Conservation (phyloP, 2,797 vertebrate species). For the Peromyscus attwateri region DNA sequence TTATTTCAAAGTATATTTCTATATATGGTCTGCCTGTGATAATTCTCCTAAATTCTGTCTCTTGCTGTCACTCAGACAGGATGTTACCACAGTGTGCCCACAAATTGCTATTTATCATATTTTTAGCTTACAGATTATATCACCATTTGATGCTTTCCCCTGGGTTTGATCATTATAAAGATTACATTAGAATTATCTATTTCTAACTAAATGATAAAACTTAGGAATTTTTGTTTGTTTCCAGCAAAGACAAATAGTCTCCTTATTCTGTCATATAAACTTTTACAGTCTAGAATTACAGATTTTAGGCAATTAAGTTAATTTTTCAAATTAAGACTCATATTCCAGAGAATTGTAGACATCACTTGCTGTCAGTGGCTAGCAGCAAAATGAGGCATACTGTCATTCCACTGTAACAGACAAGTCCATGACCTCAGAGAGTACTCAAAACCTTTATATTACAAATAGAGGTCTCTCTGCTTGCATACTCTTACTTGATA, state of each 20-base stretch:
- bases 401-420: not conserved
- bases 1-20: not conserved
- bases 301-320: not conserved
- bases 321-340: not conserved
- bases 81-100: not conserved
- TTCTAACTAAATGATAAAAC: conserved; percentile 43
- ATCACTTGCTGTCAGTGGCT: not conserved
- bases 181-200: not conserved
- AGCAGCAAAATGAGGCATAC: not conserved
- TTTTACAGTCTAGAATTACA: conserved; percentile 19
- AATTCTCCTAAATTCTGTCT: not conserved
- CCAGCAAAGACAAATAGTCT: not conserved
- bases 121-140: not conserved
- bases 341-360: not conserved
- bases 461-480: no score
- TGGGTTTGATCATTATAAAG: conserved; percentile 46
- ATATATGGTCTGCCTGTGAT: not conserved
- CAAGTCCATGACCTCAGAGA: not conserved
- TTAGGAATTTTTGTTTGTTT: conserved; percentile 12
- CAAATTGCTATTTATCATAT: not conserved
- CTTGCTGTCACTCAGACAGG: not conserved
- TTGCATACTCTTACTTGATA: no score
- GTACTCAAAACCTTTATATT: not conserved
- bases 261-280: not conserved
- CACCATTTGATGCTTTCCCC: not conserved